These are phyloP conservation scores for Orthosia gracilis DNA, from an alignment of 2,888 invertebrate species.

Conservation along the genomic window DNA sequence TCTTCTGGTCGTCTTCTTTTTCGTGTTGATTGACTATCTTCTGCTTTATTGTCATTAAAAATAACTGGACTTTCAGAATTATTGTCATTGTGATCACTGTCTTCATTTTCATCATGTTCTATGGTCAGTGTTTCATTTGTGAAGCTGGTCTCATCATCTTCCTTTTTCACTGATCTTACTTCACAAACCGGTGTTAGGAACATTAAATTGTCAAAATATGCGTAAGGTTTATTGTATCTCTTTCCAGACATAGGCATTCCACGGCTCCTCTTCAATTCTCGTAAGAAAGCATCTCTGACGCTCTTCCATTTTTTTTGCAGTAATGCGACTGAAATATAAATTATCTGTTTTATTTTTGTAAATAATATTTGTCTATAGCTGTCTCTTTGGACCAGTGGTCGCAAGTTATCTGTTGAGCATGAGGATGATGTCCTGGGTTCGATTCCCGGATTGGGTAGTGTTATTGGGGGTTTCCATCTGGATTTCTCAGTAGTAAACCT, in stretches of 20 bases:
- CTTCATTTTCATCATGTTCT: slow-evolving; percentile 17
- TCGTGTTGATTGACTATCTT: not conserved
- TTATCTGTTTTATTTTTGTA: no score
- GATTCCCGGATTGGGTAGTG: no score
- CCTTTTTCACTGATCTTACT: not conserved
- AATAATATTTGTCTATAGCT: no score
- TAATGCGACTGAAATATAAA: slow-evolving; percentile 20
- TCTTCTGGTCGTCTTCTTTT: slow-evolving; percentile 18
- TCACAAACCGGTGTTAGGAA: slow-evolving; percentile 36
- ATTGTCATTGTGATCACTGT: slow-evolving; percentile 27
- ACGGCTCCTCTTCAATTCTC: slow-evolving; percentile 23
- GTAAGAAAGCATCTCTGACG: slow-evolving; percentile 38
- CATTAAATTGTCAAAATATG: slow-evolving; percentile 35
- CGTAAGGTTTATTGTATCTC: slow-evolving; percentile 7
- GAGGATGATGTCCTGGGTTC: no score
- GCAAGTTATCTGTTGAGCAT: no score
- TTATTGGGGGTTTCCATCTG: no score
- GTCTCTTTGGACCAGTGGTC: no score
- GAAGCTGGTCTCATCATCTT: not conserved
- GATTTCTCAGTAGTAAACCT: no score
- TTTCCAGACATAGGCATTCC: fast-evolving
- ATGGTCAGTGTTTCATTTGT: not conserved
- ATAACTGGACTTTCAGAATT: not conserved
- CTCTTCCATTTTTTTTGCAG: slow-evolving; percentile 43
- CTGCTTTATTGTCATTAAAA: slow-evolving; percentile 3